phyloP scores from a whole-genome alignment of 2,797 vertebrate genomes.

The Urosaurus nigricauda region DNA sequence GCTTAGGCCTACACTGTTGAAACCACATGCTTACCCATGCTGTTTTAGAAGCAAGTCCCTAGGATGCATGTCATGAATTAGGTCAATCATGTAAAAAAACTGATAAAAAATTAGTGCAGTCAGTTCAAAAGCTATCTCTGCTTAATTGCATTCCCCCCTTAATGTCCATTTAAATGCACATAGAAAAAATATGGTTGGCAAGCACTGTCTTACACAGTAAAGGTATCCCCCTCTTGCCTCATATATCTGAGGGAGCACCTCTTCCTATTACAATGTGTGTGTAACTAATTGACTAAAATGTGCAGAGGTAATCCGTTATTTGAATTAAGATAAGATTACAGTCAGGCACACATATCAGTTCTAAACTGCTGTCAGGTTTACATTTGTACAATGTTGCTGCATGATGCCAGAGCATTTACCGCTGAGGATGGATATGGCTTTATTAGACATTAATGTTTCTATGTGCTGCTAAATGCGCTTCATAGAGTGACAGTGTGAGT shows the following conservation, averaged over 20 bases:
- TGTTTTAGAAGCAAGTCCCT: neutral
- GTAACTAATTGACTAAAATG: neutral
- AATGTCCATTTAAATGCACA: neutral
- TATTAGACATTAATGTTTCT: neutral
- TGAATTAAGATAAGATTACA: neutral
- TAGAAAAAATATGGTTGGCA: neutral
- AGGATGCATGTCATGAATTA: neutral
- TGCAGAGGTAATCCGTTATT: neutral
- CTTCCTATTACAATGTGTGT: neutral
- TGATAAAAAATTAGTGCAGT: neutral
- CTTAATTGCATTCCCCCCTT: neutral
- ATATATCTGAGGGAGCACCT: neutral
- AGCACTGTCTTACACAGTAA: neutral
- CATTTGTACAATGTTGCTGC: fast-evolving
- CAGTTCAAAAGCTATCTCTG: neutral
- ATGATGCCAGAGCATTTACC: fast-evolving
- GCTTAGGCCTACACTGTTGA: neutral
- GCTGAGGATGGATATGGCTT: neutral
- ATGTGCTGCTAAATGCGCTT: neutral
- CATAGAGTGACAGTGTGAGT: neutral
- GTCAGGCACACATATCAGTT: neutral
- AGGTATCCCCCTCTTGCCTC: neutral
- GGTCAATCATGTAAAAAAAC: neutral
- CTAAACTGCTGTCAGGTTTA: neutral
- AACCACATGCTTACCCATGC: neutral